Evolutionary conservation across 2,113 vertebrate species (phyloP).

Genomic region (Circaetus gallicus): DNA sequence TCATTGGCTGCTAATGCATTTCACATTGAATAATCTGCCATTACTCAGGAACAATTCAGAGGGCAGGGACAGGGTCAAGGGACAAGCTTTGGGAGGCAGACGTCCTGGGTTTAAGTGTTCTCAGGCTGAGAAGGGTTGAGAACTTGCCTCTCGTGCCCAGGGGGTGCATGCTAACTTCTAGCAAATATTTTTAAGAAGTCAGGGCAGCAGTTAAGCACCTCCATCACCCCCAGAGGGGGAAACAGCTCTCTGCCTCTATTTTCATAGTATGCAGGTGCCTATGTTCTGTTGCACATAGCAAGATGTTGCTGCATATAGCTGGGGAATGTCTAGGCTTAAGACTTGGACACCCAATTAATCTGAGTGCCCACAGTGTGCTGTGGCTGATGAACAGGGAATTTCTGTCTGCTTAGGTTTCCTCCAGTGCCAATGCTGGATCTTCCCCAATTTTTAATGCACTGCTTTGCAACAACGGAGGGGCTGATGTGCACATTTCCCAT

Average conservation of each 20-base stretch:
- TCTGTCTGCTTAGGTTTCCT: neutral
- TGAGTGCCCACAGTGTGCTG: neutral
- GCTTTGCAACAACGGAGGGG: neutral
- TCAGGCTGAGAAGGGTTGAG: neutral
- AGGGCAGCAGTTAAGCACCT: neutral
- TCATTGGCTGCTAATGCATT: neutral
- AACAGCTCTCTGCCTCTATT: neutral
- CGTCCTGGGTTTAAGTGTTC: neutral
- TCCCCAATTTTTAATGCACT: neutral
- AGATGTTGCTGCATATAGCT: neutral
- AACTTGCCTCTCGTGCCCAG: neutral
- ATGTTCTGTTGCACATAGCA: neutral
- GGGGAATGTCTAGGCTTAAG: neutral
- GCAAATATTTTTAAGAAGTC: neutral
- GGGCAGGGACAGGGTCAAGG: neutral
- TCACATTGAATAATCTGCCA: neutral
- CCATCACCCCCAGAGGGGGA: accelerated
- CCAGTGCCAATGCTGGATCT: neutral
- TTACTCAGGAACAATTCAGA: neutral
- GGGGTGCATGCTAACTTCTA: neutral
- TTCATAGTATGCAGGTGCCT: neutral
- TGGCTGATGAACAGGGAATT: neutral
- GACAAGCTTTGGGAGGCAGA: neutral
- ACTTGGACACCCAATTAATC: neutral
- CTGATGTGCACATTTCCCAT: neutral